phyloP scores from a whole-genome alignment of 2,113 vertebrate species.

The Sisor rabdophorus region DNA sequence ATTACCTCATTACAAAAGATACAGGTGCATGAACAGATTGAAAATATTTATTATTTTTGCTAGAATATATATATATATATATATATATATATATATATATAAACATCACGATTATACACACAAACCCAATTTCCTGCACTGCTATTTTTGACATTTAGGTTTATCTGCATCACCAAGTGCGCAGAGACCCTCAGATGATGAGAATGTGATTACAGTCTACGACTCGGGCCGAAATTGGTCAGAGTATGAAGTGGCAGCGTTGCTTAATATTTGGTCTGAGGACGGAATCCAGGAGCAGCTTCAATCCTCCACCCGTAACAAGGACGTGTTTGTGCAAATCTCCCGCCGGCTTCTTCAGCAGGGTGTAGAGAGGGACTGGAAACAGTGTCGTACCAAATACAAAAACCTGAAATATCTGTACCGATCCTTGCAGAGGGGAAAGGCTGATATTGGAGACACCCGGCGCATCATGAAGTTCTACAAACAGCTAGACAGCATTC shows the following conservation, averaged over 20 bases:
- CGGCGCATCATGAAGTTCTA: conserved; percentile 81
- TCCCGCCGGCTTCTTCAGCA: conserved; percentile 74
- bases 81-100: too few relatives aligned
- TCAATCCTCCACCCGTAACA: conserved; percentile 82
- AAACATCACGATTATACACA: neutral
- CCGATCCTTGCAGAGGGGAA: conserved; percentile 78
- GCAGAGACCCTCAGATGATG: conserved; percentile 58
- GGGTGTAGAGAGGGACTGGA: conserved; percentile 84
- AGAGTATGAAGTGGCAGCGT: conserved; percentile 79
- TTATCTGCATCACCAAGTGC: conserved; percentile 50
- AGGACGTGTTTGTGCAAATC: conserved; percentile 84
- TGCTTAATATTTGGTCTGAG: conserved; percentile 80
- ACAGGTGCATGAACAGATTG: conserved; percentile 18
- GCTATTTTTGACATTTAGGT: conserved; percentile 15
- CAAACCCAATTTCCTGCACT: neutral
- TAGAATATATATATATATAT: too few relatives aligned
- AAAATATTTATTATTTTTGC: neutral
- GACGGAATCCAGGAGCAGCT: conserved; percentile 77
- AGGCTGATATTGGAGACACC: conserved; percentile 65
- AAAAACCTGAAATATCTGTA: conserved; percentile 89
- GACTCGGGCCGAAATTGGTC: conserved; percentile 82
- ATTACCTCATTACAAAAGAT: conserved; percentile 36
- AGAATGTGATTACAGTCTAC: conserved; percentile 73
- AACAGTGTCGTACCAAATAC: conserved; percentile 84
- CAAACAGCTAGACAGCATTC: conserved; percentile 78